Evolutionary conservation across 2,113 vertebrate species (phyloP), one percentile per base, ranked within the genome.

Genomic region (Polypterus bichir): DNA sequence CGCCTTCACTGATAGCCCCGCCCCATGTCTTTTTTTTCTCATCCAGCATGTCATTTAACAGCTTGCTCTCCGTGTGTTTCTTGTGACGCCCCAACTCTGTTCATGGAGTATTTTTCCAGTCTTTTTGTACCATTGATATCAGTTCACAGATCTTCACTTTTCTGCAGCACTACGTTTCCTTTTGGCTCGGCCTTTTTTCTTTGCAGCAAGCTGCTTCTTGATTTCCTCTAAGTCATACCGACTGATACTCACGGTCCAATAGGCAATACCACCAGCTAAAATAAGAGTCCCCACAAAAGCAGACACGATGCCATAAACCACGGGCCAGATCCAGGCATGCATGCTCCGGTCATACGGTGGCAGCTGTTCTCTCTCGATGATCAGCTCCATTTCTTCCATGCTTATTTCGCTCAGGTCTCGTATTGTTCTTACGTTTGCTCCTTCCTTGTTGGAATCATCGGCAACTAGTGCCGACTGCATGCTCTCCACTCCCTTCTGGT

Each of bases 291-390:
- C 66, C 0, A 70, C 2, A 49, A 92, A 88, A 46, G 91, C 91
- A 0, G 83, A 62, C 46, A 91, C 7, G n/a, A 91, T 0, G 0
- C 90, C 90, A 0, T 72, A 75, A 1, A 79, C 2, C 68, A 95
- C 4, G 0, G 86, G 85, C 7, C 64, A 54, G 0, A 63, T 59
- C 68, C 85, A 86, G 44, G 75, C 78, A 52, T 69, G 51, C 48
- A 80, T 79, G 11, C 68, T 79, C 46, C 69, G 78, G 52, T 65
- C 55, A 74, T 91, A 89, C 0, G 6, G 75, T 0, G 80, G 66
- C 3, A 74, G 77, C 0, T 59, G 76, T 45, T 51, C 67, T 5
- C 82, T 73, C 71, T 86, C 61, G 5, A 93, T 67, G 44, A 77
- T 68, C 68, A 91, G 76, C 53, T 87, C 84, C 71, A 88, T 49